Conservation (phyloP, 1,140 invertebrate genomes). For the Amphibalanus amphitrite region DNA sequence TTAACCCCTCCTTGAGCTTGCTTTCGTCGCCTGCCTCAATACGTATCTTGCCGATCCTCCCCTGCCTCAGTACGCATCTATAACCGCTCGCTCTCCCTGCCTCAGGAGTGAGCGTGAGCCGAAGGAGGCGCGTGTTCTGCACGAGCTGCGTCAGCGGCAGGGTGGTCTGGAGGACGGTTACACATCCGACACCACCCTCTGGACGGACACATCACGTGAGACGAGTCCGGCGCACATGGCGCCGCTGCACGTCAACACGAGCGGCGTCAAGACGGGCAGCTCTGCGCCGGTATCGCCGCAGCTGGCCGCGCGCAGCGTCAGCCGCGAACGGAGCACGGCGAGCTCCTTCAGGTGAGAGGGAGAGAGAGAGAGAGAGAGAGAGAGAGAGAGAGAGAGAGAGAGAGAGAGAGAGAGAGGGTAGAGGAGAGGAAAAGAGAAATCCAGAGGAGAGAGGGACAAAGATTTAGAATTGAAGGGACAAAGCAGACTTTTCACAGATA, state of each 20-base stretch:
- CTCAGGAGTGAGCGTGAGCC: conserved; percentile 44
- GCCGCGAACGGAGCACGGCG: background rate
- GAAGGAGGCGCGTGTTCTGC: conserved; percentile 42
- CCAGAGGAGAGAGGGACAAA: too few relatives aligned
- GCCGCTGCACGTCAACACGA: conserved; percentile 44
- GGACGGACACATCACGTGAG: conserved; percentile 29
- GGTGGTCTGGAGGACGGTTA: conserved; percentile 37
- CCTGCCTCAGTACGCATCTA: too few relatives aligned
- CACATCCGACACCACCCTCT: conserved; percentile 54
- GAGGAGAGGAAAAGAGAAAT: too few relatives aligned
- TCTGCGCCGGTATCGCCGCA: background rate
- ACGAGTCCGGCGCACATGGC: conserved; percentile 27
- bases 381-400: background rate
- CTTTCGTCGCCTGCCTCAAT: too few relatives aligned
- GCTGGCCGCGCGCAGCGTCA: background rate
- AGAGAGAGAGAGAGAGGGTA: background rate
- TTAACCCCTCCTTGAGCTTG: too few relatives aligned
- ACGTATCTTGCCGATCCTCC: too few relatives aligned
- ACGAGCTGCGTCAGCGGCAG: conserved; percentile 33
- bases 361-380: background rate
- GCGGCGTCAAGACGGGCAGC: conserved; percentile 10
- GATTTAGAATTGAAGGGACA: too few relatives aligned
- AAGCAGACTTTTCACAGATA: too few relatives aligned
- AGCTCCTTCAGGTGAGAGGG: background rate
- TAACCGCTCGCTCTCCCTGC: too few relatives aligned